phyloP scores from a whole-genome alignment of 2,797 vertebrate species.

The Galaxias olidus region DNA sequence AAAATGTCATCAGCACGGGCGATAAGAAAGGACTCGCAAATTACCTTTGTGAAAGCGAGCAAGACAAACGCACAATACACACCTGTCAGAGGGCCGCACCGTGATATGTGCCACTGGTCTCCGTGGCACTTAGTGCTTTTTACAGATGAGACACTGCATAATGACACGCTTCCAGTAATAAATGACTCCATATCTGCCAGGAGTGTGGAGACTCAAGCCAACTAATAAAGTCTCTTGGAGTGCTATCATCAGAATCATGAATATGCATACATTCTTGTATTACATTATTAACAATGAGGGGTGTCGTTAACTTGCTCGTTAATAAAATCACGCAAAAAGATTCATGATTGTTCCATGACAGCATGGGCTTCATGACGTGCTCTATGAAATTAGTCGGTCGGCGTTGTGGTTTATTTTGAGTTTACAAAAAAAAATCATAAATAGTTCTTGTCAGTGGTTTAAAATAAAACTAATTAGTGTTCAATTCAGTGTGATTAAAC shows the following conservation, averaged over 20 bases:
- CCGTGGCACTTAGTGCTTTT: conserved; percentile 34
- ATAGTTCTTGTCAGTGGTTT: conserved; percentile 47
- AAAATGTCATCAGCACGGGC: not conserved
- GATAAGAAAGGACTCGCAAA: not conserved
- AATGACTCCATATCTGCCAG: conserved; percentile 28
- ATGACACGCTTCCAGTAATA: conserved; percentile 36
- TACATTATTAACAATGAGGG: conserved; percentile 58
- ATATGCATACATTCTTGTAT: conserved; percentile 63
- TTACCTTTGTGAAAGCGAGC: conserved; percentile 9
- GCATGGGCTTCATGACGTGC: conserved; percentile 30
- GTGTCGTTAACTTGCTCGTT: conserved; percentile 36
- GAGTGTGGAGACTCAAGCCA: conserved; percentile 26
- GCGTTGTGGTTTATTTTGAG: conserved; percentile 31
- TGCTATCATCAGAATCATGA: conserved; percentile 53
- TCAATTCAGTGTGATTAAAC: conserved; percentile 57
- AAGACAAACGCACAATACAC: not conserved
- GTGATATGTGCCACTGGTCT: conserved; percentile 12
- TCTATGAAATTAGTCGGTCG: conserved; percentile 28
- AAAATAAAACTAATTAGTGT: conserved; percentile 65
- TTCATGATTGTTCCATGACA: conserved; percentile 51
- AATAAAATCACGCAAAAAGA: conserved; percentile 48
- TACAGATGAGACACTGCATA: conserved; percentile 24
- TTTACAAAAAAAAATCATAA: conserved; percentile 43
- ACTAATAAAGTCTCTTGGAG: conserved; percentile 46
- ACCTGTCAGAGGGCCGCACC: conserved; percentile 3